These are phyloP conservation scores for Anthopleura sola DNA, from an alignment of 64 coral and sea anemone species.

Conservation along the genomic window DNA sequence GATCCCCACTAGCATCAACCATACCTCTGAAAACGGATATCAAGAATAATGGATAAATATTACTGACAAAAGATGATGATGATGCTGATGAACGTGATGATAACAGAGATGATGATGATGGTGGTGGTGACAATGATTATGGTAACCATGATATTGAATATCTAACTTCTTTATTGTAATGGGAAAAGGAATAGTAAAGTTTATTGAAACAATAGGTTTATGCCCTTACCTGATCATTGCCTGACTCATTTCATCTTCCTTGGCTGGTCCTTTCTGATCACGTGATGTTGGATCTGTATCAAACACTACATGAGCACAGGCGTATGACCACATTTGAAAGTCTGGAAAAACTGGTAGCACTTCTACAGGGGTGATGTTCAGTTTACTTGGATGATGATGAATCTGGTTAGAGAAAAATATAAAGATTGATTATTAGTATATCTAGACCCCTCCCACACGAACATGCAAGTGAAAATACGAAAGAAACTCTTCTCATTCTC, in stretches of 20 bases:
- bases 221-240: constrained; percentile 87
- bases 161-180: too few species aligned
- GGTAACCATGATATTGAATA: too few species aligned
- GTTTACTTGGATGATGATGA: constrained; percentile 90
- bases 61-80: background rate
- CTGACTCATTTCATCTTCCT: constrained; percentile 95
- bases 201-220: background rate
- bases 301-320: constrained; percentile 99
- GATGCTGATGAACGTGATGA: background rate
- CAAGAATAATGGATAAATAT: background rate
- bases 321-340: constrained; percentile 90
- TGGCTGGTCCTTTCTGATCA: constrained; percentile 70
- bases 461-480: too few species aligned
- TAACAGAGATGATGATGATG: background rate
- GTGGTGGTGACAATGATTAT: too few species aligned
- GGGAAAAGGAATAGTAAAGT: too few species aligned
- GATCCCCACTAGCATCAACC: constrained; percentile 93
- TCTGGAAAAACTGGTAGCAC: constrained; percentile 98
- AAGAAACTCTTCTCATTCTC: too few species aligned
- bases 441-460: background rate
- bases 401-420: constrained; percentile 47
- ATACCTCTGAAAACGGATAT: constrained; percentile 76
- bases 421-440: background rate
- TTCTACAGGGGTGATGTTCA: constrained; percentile 83
- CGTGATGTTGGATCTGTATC: constrained; percentile 92